Evolutionary conservation across 1,140 invertebrate genomes (phyloP), one percentile per base, ranked within the genome.

Genomic region (Diachasmimorpha longicaudata): DNA sequence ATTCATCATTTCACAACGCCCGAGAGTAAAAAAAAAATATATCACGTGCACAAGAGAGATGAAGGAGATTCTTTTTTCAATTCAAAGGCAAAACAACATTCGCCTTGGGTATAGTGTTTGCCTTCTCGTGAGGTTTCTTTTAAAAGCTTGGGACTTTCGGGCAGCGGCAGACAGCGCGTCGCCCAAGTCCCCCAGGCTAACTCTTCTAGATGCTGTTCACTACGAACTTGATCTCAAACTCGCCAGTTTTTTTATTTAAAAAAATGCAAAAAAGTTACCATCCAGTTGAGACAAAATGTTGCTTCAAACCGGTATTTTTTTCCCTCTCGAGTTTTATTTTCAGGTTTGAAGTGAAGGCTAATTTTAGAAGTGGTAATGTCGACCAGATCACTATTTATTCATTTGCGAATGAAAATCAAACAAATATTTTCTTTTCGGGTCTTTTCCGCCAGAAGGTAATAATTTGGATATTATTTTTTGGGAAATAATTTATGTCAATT

Each of bases 111-210:
- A 63, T 25, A 55, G 48, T 55, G 48, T 55, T 55, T 16, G 48
- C 48, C 48, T 55, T 55, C 48, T 55, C 48, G n/a, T 42, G 39
- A 42, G 21, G 42, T 14, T 21, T 74, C 67, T 44, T 58, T 68
- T 72, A 58, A 44, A 63, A 66, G 67, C 16, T 68, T 66, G 66
- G 76, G 67, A 74, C 76, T 77, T 74, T 74, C 66, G 42, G 71
- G 55, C 19, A 31, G 74, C 67, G 71, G 73, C 74, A 78, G 77
- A 78, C 77, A 76, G 77, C 77, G 74, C 77, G 77, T 76, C 77
- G 77, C 77, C 77, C 74, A 74, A 76, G 58, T 16, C 48, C 48
- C 48, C 48, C 48, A 55, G 48, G 48, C 48, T 3, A 55, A 55
- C 48, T 55, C 48, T 19, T 55, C 48, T 55, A 55, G 48, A 55